Evolutionary conservation across 2,797 vertebrate species (phyloP).

Genomic region (Chelmon rostratus): DNA sequence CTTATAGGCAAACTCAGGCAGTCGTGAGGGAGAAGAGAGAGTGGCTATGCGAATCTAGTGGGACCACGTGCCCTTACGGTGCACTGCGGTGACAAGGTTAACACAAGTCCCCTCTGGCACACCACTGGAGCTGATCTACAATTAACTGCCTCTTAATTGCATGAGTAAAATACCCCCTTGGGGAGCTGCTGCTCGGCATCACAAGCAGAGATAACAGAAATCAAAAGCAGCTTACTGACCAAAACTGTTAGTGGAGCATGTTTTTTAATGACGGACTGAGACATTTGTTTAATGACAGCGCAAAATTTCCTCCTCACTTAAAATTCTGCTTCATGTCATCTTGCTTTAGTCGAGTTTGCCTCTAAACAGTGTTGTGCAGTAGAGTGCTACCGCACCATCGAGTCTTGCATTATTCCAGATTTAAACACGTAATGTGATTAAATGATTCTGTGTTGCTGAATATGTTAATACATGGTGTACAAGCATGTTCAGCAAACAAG

Average conservation of each 20-base stretch:
- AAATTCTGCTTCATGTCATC: conserved; percentile 6
- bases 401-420: conserved; percentile 1
- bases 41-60: conserved; percentile 32
- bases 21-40: conserved; percentile 19
- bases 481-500: conserved; percentile 12
- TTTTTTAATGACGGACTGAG: conserved; percentile 38
- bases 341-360: conserved; percentile 3
- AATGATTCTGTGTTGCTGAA: conserved; percentile 34
- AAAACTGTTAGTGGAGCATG: conserved; percentile 24
- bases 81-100: conserved; percentile 56
- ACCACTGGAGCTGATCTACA: conserved; percentile 60
- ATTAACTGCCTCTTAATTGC: conserved; percentile 75
- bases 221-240: conserved; percentile 43
- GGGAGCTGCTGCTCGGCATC: conserved; percentile 25
- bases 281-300: not conserved
- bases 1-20: conserved; percentile 34
- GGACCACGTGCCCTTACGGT: conserved; percentile 37
- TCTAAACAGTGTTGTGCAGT: not conserved
- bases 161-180: conserved; percentile 45
- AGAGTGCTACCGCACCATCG: no score
- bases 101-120: conserved; percentile 56
- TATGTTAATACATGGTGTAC: conserved; percentile 34
- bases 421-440: conserved; percentile 50
- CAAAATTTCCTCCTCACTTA: conserved; percentile 2
- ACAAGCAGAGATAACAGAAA: conserved; percentile 41